Conservation (phyloP, 1,140 invertebrate species). For the Rhyzopertha dominica region DNA sequence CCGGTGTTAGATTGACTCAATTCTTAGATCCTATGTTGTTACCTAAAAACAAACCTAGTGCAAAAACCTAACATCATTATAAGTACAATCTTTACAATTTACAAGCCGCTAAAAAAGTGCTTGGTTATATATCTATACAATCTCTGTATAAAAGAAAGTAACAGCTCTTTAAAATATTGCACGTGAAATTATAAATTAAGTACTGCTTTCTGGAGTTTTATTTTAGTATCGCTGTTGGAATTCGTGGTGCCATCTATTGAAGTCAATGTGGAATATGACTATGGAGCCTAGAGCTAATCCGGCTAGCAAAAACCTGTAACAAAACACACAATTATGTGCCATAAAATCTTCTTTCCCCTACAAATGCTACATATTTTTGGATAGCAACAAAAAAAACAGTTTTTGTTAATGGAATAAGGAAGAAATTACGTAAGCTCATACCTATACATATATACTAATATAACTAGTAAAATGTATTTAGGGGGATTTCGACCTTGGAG, state of each 20-base stretch:
- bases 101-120: not conserved
- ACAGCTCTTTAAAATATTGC: slow-evolving; percentile 15
- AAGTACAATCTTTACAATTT: not conserved
- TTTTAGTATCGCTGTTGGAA: slow-evolving; percentile 86
- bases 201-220: slow-evolving; percentile 1
- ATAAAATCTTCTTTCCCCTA: too few relatives aligned
- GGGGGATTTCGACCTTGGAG: too few relatives aligned
- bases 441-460: too few relatives aligned
- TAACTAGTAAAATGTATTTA: too few relatives aligned
- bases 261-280: slow-evolving; percentile 98
- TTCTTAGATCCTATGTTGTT: too few relatives aligned
- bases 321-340: slow-evolving; percentile 17
- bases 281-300: slow-evolving; percentile 95
- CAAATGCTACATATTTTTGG: too few relatives aligned
- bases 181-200: slow-evolving; percentile 13
- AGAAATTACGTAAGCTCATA: too few relatives aligned
- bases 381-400: too few relatives aligned
- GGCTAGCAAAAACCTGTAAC: slow-evolving; percentile 87
- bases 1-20: not conserved
- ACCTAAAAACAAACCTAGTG: too few relatives aligned
- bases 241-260: slow-evolving; percentile 99
- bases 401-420: too few relatives aligned
- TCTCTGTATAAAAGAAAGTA: slow-evolving; percentile 9
- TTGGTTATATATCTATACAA: slow-evolving; percentile 1
- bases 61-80: not conserved